Conservation (phyloP, 2,888 invertebrate species). For the Tribolium freemani region DNA sequence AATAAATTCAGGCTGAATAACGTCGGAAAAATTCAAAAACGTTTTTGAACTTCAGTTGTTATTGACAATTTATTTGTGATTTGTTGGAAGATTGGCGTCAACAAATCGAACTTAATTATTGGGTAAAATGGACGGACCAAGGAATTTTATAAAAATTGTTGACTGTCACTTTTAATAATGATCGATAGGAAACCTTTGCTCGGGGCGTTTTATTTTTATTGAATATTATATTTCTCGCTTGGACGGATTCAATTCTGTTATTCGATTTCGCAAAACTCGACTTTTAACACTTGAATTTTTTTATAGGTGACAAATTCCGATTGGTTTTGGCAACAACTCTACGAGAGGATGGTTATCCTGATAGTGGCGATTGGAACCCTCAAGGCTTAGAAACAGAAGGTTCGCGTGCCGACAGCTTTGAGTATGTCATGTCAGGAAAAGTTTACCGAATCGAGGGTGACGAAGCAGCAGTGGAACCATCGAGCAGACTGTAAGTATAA, state of each 20-base stretch:
- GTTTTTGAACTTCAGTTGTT: neutral
- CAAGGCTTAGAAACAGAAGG: constrained; percentile 83
- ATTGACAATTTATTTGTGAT: neutral
- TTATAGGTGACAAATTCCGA: constrained; percentile 76
- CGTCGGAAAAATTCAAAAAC: neutral
- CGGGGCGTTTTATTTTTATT: neutral
- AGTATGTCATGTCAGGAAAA: constrained; percentile 99
- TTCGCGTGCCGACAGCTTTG: constrained; percentile 95
- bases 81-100: neutral
- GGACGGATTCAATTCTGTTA: neutral
- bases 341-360: constrained; percentile 96
- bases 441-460: constrained; percentile 97
- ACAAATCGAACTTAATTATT: neutral
- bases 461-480: constrained; percentile 88
- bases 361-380: constrained; percentile 96
- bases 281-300: neutral
- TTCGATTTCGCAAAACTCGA: neutral
- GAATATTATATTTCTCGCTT: neutral
- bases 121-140: neutral
- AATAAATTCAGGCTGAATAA: neutral
- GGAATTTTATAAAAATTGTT: neutral
- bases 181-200: neutral
- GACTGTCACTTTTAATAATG: neutral
- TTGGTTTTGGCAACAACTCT: constrained; percentile 95
- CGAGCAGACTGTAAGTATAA: constrained; percentile 79